phyloP scores from a whole-genome alignment of 2,797 vertebrate genomes.

The Tenualosa ilisha region DNA sequence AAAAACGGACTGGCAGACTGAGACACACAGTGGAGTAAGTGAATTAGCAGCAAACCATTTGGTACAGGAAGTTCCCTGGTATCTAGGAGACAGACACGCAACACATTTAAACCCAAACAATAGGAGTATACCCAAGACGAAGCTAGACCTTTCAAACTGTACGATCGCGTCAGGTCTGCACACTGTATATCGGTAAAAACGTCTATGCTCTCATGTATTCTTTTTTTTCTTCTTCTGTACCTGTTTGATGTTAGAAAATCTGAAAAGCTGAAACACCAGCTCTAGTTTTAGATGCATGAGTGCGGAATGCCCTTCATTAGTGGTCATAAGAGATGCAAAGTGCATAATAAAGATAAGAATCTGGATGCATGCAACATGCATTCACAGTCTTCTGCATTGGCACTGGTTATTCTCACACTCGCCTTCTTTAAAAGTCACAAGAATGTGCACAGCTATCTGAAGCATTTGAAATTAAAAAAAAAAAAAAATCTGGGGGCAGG shows the following conservation, averaged over 20 bases:
- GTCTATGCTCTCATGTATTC: slow-evolving; percentile 37
- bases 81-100: slow-evolving; percentile 71
- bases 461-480: slow-evolving; percentile 45
- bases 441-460: slow-evolving; percentile 30
- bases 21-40: slow-evolving; percentile 62
- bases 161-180: not conserved
- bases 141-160: slow-evolving; percentile 63
- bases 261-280: not conserved
- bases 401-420: not conserved
- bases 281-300: slow-evolving; percentile 67
- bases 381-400: slow-evolving; percentile 63
- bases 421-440: slow-evolving; percentile 42
- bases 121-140: slow-evolving; percentile 45
- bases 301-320: slow-evolving; percentile 81
- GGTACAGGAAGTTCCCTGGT: slow-evolving; percentile 73
- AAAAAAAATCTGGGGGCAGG: slow-evolving; percentile 9
- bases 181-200: slow-evolving; percentile 9
- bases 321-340: slow-evolving; percentile 78
- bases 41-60: slow-evolving; percentile 78
- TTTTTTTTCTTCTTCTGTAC: slow-evolving; percentile 22
- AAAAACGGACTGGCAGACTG: slow-evolving; percentile 19
- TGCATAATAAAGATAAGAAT: slow-evolving; percentile 76
- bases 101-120: slow-evolving; percentile 53
- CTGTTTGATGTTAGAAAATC: not conserved
- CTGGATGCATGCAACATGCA: slow-evolving; percentile 68